Conservation (phyloP, 2,888 invertebrate species). For the Lypha dubia region DNA sequence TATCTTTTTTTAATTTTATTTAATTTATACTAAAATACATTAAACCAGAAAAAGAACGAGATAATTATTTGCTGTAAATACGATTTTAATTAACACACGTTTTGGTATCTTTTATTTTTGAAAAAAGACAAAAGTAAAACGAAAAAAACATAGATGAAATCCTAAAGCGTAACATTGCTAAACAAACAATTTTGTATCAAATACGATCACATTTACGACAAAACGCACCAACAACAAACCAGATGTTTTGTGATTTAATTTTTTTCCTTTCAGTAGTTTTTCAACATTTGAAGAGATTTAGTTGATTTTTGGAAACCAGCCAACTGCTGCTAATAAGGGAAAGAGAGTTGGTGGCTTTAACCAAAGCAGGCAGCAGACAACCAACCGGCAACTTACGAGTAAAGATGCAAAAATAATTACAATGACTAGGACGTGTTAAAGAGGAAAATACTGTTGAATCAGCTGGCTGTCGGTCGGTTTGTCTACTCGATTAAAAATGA, state of each 20-base stretch:
- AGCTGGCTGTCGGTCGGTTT: slow-evolving; percentile 53
- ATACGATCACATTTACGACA: not conserved
- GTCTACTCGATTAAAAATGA: slow-evolving; percentile 62
- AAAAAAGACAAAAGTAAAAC: slow-evolving; percentile 13
- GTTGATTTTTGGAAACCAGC: slow-evolving; percentile 52
- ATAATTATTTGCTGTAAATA: slow-evolving; percentile 28
- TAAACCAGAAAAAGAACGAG: slow-evolving; percentile 1
- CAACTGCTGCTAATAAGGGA: slow-evolving; percentile 18
- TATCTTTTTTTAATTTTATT: not conserved
- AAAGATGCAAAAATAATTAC: slow-evolving; percentile 59
- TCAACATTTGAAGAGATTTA: slow-evolving; percentile 15
- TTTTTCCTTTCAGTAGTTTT: slow-evolving; percentile 1
- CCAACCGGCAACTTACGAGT: slow-evolving; percentile 50
- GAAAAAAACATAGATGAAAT: slow-evolving; percentile 44
- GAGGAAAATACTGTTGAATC: slow-evolving; percentile 43
- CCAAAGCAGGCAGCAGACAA: slow-evolving; percentile 35
- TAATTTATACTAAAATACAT: not conserved
- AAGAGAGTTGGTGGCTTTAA: slow-evolving; percentile 14
- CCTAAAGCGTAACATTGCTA: slow-evolving; percentile 65
- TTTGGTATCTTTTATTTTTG: slow-evolving; percentile 36
- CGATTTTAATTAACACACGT: slow-evolving; percentile 37
- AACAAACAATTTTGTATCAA: slow-evolving; percentile 49
- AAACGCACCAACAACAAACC: slow-evolving; percentile 24
- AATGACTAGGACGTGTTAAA: slow-evolving; percentile 38
- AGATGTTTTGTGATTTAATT: slow-evolving; percentile 39